A percentile compares a stretch with the other conserved stretches of the same genome.
Evolutionary conservation across 2,888 invertebrate species (phyloP).

Genomic region (Exephanes ischioxanthus): DNA sequence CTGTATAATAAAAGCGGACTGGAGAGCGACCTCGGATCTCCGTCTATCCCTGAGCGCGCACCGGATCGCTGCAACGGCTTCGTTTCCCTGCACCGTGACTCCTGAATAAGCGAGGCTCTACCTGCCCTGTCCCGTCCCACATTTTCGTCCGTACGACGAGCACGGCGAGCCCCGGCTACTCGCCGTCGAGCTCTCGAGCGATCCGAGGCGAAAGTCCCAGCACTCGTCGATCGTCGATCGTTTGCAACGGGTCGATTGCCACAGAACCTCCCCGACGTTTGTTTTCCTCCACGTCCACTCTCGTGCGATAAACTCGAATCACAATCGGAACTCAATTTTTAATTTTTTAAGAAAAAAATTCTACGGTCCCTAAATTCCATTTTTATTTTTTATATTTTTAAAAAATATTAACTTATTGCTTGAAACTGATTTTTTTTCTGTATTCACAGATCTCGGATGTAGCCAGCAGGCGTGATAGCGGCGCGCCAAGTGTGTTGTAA

Average conservation of each 20-base stretch:
- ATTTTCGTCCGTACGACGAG: slow-evolving; percentile 29
- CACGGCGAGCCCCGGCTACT: slow-evolving; percentile 11
- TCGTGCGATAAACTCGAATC: not conserved
- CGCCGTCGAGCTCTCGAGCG: slow-evolving; percentile 18
- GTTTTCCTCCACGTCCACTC: not conserved
- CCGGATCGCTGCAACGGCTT: not conserved
- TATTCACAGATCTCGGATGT: slow-evolving; percentile 65
- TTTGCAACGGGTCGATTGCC: slow-evolving; percentile 41
- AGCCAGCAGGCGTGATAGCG: slow-evolving; percentile 59
- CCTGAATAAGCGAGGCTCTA: not conserved
- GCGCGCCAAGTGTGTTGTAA: slow-evolving; percentile 62
- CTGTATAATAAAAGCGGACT: not conserved
- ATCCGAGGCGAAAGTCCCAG: slow-evolving; percentile 51
- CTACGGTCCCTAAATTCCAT: too few species aligned
- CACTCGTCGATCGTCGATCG: slow-evolving; percentile 60
- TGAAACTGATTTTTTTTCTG: slow-evolving; percentile 35
- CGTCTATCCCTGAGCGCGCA: not conserved
- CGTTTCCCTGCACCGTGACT: slow-evolving; percentile 24
- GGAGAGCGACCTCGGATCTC: not conserved
- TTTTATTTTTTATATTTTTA: not conserved
- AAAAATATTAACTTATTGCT: not conserved
- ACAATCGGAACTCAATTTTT: not conserved
- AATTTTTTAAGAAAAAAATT: not conserved
- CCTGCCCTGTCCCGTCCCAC: slow-evolving; percentile 28
- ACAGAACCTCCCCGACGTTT: not conserved